These are phyloP conservation scores for Labroides dimidiatus DNA, from an alignment of 2,797 vertebrate genomes.

Conservation along the genomic window DNA sequence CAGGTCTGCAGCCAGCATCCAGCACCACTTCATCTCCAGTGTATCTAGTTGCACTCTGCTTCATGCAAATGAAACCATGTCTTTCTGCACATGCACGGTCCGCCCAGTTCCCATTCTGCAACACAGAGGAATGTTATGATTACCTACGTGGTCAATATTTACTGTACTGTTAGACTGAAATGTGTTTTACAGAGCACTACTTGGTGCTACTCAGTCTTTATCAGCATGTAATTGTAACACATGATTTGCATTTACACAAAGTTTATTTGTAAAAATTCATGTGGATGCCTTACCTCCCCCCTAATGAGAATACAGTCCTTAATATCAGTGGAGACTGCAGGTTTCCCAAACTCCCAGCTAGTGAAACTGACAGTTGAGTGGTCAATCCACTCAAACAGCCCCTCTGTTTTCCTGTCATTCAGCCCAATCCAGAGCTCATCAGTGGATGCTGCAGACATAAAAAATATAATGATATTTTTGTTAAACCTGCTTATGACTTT, in stretches of 20 bases:
- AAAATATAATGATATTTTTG: not conserved
- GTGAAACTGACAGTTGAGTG: slow-evolving; percentile 87
- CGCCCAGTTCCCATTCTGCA: slow-evolving; percentile 90
- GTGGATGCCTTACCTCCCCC: slow-evolving; percentile 83
- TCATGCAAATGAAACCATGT: slow-evolving; percentile 90
- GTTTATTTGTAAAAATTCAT: too few species aligned
- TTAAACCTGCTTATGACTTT: not conserved
- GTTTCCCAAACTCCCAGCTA: slow-evolving; percentile 87
- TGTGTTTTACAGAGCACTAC: not conserved
- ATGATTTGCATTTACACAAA: not conserved
- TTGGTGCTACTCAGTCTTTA: not conserved
- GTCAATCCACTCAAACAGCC: slow-evolving; percentile 94
- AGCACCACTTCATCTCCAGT: slow-evolving; percentile 58
- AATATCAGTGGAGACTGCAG: slow-evolving; percentile 75
- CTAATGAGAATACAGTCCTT: slow-evolving; percentile 91
- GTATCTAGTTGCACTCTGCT: slow-evolving; percentile 70
- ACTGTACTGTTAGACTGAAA: not conserved
- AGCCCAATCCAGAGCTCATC: slow-evolving; percentile 94
- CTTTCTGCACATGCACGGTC: slow-evolving; percentile 84
- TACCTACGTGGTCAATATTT: too few species aligned
- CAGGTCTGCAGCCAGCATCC: slow-evolving; percentile 84
- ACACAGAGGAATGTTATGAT: not conserved
- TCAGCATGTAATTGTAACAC: not conserved
- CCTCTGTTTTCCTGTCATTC: slow-evolving; percentile 88
- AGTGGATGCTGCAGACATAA: slow-evolving; percentile 69